A percentile compares a stretch with the other conserved stretches of the same genome.
phyloP scores from a whole-genome alignment of 2,113 vertebrate genomes.

The Setophaga kirtlandii region DNA sequence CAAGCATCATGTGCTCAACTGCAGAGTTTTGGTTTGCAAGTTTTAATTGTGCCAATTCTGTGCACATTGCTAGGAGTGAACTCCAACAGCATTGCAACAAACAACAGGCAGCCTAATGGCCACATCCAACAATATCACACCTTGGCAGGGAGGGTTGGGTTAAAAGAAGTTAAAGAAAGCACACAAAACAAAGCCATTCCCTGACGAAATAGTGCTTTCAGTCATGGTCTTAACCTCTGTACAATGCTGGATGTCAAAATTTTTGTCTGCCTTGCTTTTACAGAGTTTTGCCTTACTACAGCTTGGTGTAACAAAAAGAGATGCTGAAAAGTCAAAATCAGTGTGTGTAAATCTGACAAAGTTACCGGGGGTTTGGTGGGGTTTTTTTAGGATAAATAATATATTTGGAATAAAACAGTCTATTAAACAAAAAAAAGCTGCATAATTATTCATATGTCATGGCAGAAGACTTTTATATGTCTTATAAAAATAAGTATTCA shows the following conservation, averaged over 20 bases:
- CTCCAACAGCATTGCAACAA: background rate
- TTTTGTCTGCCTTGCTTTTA: background rate
- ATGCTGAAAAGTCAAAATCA: background rate
- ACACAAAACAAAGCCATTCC: background rate
- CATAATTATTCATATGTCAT: background rate
- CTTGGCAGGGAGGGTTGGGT: rapidly evolving
- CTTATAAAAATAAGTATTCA: background rate
- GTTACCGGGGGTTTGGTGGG: rapidly evolving
- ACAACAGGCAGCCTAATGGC: background rate
- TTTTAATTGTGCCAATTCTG: background rate
- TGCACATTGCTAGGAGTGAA: background rate
- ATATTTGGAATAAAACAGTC: background rate
- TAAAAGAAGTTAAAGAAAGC: background rate
- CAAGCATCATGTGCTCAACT: background rate
- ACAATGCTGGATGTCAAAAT: background rate
- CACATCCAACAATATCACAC: background rate
- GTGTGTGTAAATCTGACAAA: background rate
- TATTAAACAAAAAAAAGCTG: background rate
- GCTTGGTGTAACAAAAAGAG: background rate
- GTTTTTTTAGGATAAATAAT: background rate
- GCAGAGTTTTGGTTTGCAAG: background rate
- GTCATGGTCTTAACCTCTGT: background rate
- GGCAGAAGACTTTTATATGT: background rate
- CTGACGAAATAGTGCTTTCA: background rate
- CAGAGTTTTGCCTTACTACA: background rate